phyloP scores from a whole-genome alignment of 1,140 invertebrate species.

The Euschistus heros region DNA sequence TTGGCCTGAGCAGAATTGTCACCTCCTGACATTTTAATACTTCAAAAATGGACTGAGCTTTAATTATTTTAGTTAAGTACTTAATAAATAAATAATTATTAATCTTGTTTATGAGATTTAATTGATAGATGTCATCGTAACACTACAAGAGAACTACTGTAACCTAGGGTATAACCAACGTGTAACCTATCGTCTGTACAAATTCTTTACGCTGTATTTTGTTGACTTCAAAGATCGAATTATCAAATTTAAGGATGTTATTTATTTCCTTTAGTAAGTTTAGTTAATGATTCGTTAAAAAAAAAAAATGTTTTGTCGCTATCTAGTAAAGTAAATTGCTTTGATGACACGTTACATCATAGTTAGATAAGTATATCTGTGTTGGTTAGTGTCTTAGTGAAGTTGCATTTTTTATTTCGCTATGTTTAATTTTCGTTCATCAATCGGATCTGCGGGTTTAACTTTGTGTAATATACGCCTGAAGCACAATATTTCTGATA shows the following conservation, averaged over 20 bases:
- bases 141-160: too few species aligned
- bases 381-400: neutral
- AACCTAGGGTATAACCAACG: too few species aligned
- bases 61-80: neutral
- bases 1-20: neutral
- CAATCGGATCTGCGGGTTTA: neutral
- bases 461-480: neutral
- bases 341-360: too few species aligned
- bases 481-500: constrained; percentile 29
- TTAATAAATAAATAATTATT: neutral
- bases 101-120: neutral
- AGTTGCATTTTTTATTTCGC: neutral
- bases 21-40: constrained; percentile 5
- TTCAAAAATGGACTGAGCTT: neutral
- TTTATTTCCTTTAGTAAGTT: too few species aligned
- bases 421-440: neutral
- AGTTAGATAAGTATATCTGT: too few species aligned
- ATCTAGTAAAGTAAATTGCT: too few species aligned
- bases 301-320: too few species aligned
- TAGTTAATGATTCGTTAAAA: too few species aligned
- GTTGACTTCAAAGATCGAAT: too few species aligned
- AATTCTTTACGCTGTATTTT: too few species aligned
- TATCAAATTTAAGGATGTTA: too few species aligned
- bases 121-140: constrained; percentile 3
- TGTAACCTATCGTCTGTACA: too few species aligned